phyloP scores from a whole-genome alignment of 2,797 vertebrate species.

The Enteromius trimaculatus region DNA sequence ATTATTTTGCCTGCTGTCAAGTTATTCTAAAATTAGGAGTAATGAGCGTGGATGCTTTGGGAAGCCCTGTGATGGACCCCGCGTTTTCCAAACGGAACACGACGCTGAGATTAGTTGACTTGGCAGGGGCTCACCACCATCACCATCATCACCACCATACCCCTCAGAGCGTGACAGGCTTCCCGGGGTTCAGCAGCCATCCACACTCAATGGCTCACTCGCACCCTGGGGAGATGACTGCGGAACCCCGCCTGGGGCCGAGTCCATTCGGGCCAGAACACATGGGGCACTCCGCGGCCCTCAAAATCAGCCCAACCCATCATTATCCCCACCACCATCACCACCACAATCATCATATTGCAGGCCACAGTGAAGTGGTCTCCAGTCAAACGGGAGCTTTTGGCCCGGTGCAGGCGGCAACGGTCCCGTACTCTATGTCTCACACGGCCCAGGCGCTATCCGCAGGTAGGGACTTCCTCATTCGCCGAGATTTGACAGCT shows the following conservation, averaged over 20 bases:
- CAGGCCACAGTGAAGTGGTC: conserved; percentile 91
- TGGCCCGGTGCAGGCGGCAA: conserved; percentile 85
- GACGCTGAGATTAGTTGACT: conserved; percentile 92
- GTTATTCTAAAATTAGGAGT: conserved; percentile 88
- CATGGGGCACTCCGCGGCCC: conserved; percentile 91
- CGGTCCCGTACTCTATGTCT: conserved; percentile 83
- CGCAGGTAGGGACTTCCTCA: conserved; percentile 91
- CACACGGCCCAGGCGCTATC: conserved; percentile 84
- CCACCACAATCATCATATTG: conserved; percentile 90
- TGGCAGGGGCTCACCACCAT: conserved; percentile 87
- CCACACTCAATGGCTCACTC: conserved; percentile 86
- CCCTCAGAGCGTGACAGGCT: conserved; percentile 92
- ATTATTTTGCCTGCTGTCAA: conserved; percentile 90
- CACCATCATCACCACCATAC: conserved; percentile 87
- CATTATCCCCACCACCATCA: conserved; percentile 88
- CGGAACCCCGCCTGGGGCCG: conserved; percentile 88
- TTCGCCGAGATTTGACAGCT: conserved; percentile 88
- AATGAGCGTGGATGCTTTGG: conserved; percentile 88
- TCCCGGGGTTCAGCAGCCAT: conserved; percentile 88
- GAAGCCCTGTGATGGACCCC: conserved; percentile 89
- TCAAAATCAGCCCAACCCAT: conserved; percentile 93
- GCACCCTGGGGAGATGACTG: conserved; percentile 87
- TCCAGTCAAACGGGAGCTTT: conserved; percentile 91
- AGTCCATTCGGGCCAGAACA: conserved; percentile 91
- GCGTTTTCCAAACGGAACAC: conserved; percentile 90